Conservation (phyloP, 2,888 invertebrate species). For the Caenorhabditis imperialis region DNA sequence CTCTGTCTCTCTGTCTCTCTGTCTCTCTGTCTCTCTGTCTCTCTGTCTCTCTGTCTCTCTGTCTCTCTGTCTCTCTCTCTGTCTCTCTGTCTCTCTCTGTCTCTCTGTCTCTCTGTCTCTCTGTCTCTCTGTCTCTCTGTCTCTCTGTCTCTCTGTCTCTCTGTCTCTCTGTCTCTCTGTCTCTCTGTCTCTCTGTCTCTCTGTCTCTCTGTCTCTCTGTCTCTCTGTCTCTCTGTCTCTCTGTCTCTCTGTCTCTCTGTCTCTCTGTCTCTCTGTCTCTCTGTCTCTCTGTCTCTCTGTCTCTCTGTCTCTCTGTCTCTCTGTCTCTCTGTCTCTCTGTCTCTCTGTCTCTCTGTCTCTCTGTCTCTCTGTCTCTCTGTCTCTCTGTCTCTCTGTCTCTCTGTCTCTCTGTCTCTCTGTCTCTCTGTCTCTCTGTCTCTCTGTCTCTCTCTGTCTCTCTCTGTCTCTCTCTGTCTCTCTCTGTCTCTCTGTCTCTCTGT, state of each 20-base stretch:
- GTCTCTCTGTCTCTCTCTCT: no score
- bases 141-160: background rate
- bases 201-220: no score
- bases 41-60: slow-evolving; percentile 1
- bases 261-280: background rate
- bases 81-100: background rate
- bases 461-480: no score
- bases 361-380: background rate
- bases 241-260: background rate
- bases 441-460: no score
- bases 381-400: background rate
- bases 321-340: no score
- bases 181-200: no score
- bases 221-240: background rate
- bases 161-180: background rate
- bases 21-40: background rate
- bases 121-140: background rate
- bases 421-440: background rate
- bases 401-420: background rate
- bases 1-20: background rate
- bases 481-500: background rate
- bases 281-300: background rate
- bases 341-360: background rate
- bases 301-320: background rate
- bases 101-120: background rate